phyloP scores from a whole-genome alignment of 2,797 vertebrate species.

The Luscinia megarhynchos region DNA sequence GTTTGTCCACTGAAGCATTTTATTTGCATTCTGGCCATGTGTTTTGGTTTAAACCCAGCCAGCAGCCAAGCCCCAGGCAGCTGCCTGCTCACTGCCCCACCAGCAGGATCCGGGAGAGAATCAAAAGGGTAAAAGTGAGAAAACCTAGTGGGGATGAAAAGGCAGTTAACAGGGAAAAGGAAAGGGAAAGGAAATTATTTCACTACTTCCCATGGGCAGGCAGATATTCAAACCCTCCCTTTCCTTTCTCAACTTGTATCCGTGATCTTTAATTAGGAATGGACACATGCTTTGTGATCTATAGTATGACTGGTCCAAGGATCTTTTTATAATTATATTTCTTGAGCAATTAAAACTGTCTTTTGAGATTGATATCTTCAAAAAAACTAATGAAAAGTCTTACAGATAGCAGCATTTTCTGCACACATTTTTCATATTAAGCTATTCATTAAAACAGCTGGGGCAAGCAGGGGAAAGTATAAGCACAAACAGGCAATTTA shows the following conservation, averaged over 20 bases:
- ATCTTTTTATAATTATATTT: background rate
- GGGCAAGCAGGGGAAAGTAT: background rate
- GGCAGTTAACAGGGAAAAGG: background rate
- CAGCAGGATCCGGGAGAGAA: fast-evolving
- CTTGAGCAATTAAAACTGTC: background rate
- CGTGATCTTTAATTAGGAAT: background rate
- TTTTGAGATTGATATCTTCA: background rate
- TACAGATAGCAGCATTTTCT: background rate
- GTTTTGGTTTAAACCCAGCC: background rate
- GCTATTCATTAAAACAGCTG: constrained; percentile 1
- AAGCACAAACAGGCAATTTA: constrained; percentile 2
- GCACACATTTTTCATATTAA: background rate
- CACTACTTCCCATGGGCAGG: background rate
- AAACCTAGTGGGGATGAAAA: background rate
- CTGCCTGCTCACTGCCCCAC: fast-evolving
- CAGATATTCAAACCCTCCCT: background rate
- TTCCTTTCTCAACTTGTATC: background rate
- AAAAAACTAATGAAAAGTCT: background rate
- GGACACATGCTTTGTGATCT: background rate
- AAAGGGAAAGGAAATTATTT: background rate
- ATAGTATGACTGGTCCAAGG: background rate
- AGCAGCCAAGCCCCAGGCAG: background rate
- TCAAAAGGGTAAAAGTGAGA: background rate
- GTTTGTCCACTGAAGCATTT: background rate
- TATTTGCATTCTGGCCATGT: background rate